Percentiles rank a stretch among this genome's conserved stretches.
Evolutionary conservation across 2,113 vertebrate genomes (phyloP).

Genomic region (Osmerus eperlanus): DNA sequence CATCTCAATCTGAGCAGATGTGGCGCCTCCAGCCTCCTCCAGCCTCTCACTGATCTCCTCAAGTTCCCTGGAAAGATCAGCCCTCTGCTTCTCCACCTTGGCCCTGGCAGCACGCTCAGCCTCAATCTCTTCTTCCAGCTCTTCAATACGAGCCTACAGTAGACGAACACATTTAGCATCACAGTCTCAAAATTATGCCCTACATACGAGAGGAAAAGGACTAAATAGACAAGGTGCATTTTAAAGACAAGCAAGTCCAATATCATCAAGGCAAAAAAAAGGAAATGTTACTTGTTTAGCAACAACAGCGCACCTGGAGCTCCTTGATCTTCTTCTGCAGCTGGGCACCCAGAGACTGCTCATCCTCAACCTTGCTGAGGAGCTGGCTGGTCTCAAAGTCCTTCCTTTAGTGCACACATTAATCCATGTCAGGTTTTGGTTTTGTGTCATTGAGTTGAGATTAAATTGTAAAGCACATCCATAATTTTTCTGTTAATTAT

Average conservation of each 20-base stretch:
- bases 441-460: not conserved
- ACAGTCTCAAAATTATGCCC: not conserved
- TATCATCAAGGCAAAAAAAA: no score
- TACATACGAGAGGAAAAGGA: not conserved
- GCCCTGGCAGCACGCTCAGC: constrained; percentile 9
- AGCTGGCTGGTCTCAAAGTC: constrained; percentile 48
- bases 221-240: no score
- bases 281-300: no score
- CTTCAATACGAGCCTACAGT: constrained; percentile 39
- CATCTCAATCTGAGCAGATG: constrained; percentile 48
- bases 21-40: constrained; percentile 60
- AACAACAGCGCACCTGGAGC: constrained; percentile 29
- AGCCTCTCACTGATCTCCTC: constrained; percentile 69
- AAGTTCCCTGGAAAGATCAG: constrained; percentile 63
- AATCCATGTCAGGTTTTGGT: not conserved
- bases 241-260: no score
- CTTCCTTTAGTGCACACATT: constrained; percentile 25
- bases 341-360: constrained; percentile 45
- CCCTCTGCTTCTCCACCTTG: constrained; percentile 9
- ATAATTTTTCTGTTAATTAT: not conserved
- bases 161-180: no score
- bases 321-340: constrained; percentile 52
- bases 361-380: constrained; percentile 48
- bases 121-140: constrained; percentile 42
- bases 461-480: no score